These are phyloP conservation scores for Pentalonia nigronervosa DNA, from an alignment of 1,140 invertebrate genomes.

Conservation along the genomic window DNA sequence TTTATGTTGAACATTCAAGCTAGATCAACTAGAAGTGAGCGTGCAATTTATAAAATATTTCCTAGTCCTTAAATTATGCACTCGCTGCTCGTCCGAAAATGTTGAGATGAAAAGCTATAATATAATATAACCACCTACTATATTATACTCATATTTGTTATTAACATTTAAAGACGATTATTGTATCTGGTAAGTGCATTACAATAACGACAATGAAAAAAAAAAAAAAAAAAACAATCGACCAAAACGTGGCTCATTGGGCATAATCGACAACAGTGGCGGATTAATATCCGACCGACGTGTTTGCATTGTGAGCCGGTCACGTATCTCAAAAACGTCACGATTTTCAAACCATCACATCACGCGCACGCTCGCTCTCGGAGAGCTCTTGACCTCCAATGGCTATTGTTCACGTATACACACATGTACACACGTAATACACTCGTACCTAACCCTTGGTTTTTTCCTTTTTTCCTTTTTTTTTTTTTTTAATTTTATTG, in stretches of 20 bases:
- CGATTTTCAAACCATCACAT: slow-evolving; percentile 51
- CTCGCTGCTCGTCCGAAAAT: neutral
- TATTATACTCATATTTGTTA: neutral
- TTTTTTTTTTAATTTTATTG: neutral
- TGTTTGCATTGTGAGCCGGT: slow-evolving; percentile 56
- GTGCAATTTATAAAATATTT: neutral
- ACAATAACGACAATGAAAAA: neutral
- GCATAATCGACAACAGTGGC: slow-evolving; percentile 30
- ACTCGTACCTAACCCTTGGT: neutral
- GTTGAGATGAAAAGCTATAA: neutral
- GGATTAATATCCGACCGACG: slow-evolving; percentile 51
- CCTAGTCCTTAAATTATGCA: neutral
- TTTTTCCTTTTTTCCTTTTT: too few relatives aligned
- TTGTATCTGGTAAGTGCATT: neutral
- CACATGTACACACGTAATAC: neutral
- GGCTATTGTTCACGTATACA: slow-evolving; percentile 35
- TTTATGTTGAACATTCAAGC: neutral
- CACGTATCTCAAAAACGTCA: slow-evolving; percentile 54
- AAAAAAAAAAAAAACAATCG: neutral
- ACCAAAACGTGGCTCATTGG: neutral
- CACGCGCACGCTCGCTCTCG: slow-evolving; percentile 20
- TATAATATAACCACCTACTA: neutral
- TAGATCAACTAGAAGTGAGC: neutral
- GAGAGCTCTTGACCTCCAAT: slow-evolving; percentile 53
- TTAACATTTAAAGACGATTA: neutral